Evolutionary conservation across 2,113 vertebrate genomes (phyloP), one percentile per base, ranked within the genome.

Genomic region (Tachycineta bicolor): DNA sequence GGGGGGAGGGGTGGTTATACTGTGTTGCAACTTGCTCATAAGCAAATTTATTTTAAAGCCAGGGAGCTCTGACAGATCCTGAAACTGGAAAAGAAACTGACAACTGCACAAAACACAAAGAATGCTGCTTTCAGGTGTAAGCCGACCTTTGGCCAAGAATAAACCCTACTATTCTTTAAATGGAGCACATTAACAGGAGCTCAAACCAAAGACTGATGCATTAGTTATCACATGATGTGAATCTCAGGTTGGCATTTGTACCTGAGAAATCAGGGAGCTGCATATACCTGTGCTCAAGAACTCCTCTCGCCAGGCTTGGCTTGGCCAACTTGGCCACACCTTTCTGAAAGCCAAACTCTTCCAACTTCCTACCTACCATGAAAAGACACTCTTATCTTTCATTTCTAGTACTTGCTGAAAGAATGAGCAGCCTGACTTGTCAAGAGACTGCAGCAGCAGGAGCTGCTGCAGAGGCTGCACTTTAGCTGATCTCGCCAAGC

Each of bases 331-430:
- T 37, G 87, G 83, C 70, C 74, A 80, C 11, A 56, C 13, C 44
- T 59, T 91, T 89, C 59, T 50, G 64, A 81, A 39, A 90, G 81
- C 33, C 88, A 92, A 94, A 90, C 52, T 67, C 90, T 95, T 39
- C 83, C 44, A 96, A 44, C 55, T 64, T 95, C 76, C 71, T 44
- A 74, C 89, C 91, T 77, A 34, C 50, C 96, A 89, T 65, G 87
- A 89, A 91, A 94, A 96, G 83, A 88, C 58, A 84, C 19, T 62
- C 91, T 89, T 43, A 83, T 50, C 63, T 92, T 94, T 76, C 59
- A 65, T 93, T 85, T 96, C 77, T 67, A 95, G 85, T 47, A 92
- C 70, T 90, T 67, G 68, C 62, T 82, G 89, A 90, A 94, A 88
- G 89, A 87, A 5, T 25, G 86, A 90, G 68, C 64, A 86, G 74